Percentiles rank a stretch among this genome's conserved stretches.
phyloP scores from a whole-genome alignment of 2,113 vertebrate genomes.

The Caranx ignobilis region DNA sequence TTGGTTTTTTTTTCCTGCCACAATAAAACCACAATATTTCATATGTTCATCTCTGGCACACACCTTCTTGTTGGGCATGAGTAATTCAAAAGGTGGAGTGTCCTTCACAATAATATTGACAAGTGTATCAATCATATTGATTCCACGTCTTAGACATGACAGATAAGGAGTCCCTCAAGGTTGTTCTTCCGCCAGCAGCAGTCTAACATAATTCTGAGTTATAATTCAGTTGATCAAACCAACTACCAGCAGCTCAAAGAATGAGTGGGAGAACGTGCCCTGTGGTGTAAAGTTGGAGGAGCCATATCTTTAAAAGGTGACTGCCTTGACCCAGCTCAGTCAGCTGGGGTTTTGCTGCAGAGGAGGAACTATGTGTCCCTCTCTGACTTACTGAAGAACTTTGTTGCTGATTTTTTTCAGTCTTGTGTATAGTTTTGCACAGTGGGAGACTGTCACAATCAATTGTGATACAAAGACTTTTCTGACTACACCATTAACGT shows the following conservation, averaged over 20 bases:
- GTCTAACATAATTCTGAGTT: conserved; percentile 34
- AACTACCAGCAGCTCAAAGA: conserved; percentile 12
- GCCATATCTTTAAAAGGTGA: too few species aligned
- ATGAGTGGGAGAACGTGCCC: too few species aligned
- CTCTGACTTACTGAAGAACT: too few species aligned
- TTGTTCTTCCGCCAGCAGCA: conserved; percentile 6
- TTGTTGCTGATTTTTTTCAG: too few species aligned
- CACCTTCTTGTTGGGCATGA: background rate
- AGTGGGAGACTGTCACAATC: too few species aligned
- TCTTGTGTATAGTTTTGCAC: too few species aligned
- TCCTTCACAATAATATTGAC: conserved; percentile 26
- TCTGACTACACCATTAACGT: too few species aligned
- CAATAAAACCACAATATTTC: background rate
- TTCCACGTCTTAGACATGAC: conserved; percentile 19
- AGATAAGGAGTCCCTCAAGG: conserved; percentile 19
- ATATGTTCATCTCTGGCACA: background rate
- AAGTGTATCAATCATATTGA: conserved; percentile 30
- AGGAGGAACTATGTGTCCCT: too few species aligned
- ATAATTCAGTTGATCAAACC: conserved; percentile 3
- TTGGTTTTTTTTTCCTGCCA: background rate
- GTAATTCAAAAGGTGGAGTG: conserved; percentile 31
- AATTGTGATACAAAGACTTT: too few species aligned
- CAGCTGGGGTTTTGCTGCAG: too few species aligned
- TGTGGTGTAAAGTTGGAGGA: too few species aligned
- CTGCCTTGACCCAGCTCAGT: too few species aligned